These are phyloP conservation scores for Chrysodeixis includens DNA, from an alignment of 2,888 invertebrate genomes.

Conservation along the genomic window DNA sequence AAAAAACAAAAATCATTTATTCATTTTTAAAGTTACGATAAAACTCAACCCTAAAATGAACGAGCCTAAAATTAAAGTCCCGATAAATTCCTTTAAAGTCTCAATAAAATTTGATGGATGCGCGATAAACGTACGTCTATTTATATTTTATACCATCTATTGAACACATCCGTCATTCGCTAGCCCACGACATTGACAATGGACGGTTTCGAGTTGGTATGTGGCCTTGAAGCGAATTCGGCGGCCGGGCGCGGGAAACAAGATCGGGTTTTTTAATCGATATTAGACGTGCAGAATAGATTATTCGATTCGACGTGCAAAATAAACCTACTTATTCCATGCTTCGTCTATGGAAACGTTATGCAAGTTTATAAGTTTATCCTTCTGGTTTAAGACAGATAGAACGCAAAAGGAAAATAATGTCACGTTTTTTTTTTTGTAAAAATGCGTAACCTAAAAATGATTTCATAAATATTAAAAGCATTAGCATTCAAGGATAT, in stretches of 20 bases:
- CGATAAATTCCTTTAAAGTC: background rate
- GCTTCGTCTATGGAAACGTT: conserved; percentile 38
- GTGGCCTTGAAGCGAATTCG: conserved; percentile 86
- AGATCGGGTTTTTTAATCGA: conserved; percentile 73
- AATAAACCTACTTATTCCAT: conserved; percentile 53
- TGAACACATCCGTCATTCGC: conserved; percentile 79
- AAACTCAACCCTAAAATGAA: background rate
- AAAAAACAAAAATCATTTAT: conserved; percentile 7
- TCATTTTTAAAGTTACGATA: background rate
- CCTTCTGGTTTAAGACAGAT: background rate
- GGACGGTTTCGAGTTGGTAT: conserved; percentile 84
- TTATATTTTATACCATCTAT: conserved; percentile 63
- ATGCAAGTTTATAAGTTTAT: conserved; percentile 44
- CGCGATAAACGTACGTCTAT: conserved; percentile 20
- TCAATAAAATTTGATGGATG: background rate
- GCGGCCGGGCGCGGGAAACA: conserved; percentile 75
- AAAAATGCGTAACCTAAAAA: background rate
- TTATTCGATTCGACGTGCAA: conserved; percentile 64
- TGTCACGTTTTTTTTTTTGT: background rate
- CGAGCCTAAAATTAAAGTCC: background rate
- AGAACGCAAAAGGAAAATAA: too few relatives aligned
- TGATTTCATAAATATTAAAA: background rate
- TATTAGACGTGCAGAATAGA: conserved; percentile 71
- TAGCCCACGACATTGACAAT: conserved; percentile 86
- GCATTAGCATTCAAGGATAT: conserved; percentile 14